A percentile compares a stretch with the other conserved stretches of the same genome.
Conservation (phyloP, 2,888 invertebrate genomes). For the Macrosiphum euphorbiae region DNA sequence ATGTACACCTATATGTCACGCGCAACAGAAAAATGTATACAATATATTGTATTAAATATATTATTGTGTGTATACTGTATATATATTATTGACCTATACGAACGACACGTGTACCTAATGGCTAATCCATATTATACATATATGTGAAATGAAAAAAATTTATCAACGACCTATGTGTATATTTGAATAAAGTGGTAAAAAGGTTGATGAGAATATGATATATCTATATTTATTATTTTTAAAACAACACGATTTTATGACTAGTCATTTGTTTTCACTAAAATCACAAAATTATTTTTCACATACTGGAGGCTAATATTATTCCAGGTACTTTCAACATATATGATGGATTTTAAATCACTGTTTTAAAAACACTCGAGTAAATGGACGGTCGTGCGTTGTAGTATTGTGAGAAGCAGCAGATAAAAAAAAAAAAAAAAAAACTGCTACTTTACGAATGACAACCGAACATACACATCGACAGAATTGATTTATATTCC, state of each 20-base stretch:
- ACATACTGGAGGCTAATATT: background rate
- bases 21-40: background rate
- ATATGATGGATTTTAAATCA: slow-evolving; percentile 29
- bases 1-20: no score
- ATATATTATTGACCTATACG: background rate
- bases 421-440: background rate
- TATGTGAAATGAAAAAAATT: background rate
- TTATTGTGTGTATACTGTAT: background rate
- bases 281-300: slow-evolving; percentile 9
- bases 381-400: slow-evolving; percentile 17
- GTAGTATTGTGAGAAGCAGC: slow-evolving; percentile 3
- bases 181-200: background rate
- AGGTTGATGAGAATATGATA: background rate
- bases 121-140: background rate
- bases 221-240: background rate
- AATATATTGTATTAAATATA: background rate
- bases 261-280: background rate
- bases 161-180: background rate
- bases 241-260: background rate
- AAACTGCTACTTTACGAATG: slow-evolving; percentile 37
- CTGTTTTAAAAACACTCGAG: slow-evolving; percentile 12
- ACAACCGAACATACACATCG: slow-evolving; percentile 36
- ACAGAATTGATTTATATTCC: slow-evolving; percentile 52
- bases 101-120: background rate
- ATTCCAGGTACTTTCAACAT: background rate